These are phyloP conservation scores for Drosophila obscura DNA, from an alignment of 1,140 invertebrate genomes.

Conservation along the genomic window DNA sequence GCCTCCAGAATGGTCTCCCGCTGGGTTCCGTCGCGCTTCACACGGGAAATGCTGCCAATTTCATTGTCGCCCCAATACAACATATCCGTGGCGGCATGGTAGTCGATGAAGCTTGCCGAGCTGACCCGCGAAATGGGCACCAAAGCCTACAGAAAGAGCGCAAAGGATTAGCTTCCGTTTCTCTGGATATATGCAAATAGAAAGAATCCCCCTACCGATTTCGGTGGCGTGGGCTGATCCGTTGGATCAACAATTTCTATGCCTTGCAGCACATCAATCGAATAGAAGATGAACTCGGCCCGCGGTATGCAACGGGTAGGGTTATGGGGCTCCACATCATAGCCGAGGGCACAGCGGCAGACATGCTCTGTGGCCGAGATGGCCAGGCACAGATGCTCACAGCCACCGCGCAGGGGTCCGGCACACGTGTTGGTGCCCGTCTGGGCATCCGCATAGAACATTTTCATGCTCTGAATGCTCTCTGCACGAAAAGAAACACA, in stretches of 20 bases:
- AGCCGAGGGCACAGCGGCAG: conserved; percentile 92
- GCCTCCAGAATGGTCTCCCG: conserved; percentile 86
- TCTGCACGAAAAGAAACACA: conserved; percentile 62
- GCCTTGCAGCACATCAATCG: conserved; percentile 91
- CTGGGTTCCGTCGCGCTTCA: conserved; percentile 90
- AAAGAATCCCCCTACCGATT: conserved; percentile 39
- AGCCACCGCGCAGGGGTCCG: conserved; percentile 86
- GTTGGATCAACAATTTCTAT: conserved; percentile 84
- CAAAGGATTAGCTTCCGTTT: neutral
- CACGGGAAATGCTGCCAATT: conserved; percentile 89
- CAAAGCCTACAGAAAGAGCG: conserved; percentile 84
- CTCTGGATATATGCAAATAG: neutral
- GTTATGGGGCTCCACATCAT: conserved; percentile 85
- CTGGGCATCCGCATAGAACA: conserved; percentile 89
- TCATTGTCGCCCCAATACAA: conserved; percentile 93
- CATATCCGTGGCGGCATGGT: conserved; percentile 88
- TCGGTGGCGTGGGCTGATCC: conserved; percentile 54
- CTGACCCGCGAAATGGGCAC: conserved; percentile 91
- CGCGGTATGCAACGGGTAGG: conserved; percentile 84
- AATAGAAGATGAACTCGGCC: conserved; percentile 91
- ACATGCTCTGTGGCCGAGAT: conserved; percentile 85
- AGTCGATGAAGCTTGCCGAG: conserved; percentile 91
- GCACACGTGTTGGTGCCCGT: conserved; percentile 85
- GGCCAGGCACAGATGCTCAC: conserved; percentile 92
- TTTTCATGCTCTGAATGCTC: conserved; percentile 87